phyloP scores from a whole-genome alignment of 2,797 vertebrate genomes.

The Salmo trutta region DNA sequence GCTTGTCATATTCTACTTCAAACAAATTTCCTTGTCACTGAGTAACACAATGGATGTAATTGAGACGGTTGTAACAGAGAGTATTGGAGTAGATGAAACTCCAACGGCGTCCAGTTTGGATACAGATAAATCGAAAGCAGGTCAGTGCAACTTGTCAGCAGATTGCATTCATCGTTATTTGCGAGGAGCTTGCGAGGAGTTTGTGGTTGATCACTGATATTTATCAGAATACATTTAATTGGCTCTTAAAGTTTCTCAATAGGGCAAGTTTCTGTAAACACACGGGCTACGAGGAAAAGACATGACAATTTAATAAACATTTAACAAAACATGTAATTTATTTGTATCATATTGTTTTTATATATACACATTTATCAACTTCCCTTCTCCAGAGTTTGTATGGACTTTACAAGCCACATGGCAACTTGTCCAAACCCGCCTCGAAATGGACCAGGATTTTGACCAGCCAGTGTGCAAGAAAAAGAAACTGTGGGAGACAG shows the following conservation, averaged over 20 bases:
- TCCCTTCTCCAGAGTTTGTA: slow-evolving; percentile 68
- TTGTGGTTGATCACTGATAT: slow-evolving; percentile 1
- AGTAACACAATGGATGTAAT: slow-evolving; percentile 66
- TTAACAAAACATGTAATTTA: not conserved
- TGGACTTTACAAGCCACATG: slow-evolving; percentile 81
- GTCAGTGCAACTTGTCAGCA: slow-evolving; percentile 51
- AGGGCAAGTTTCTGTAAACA: not conserved
- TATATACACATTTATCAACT: not conserved
- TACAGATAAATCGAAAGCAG: slow-evolving; percentile 70
- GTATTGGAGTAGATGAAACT: slow-evolving; percentile 63
- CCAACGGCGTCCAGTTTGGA: slow-evolving; percentile 59
- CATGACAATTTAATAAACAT: not conserved
- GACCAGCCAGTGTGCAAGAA: slow-evolving; percentile 81
- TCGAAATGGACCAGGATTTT: slow-evolving; percentile 78
- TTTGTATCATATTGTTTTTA: not conserved
- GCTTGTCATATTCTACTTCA: slow-evolving; percentile 7
- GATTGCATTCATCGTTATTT: slow-evolving; percentile 39
- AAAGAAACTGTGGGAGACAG: slow-evolving; percentile 80
- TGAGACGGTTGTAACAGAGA: slow-evolving; percentile 69
- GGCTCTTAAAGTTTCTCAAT: not conserved
- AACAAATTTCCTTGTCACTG: slow-evolving; percentile 13
- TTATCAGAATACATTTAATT: not conserved
- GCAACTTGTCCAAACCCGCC: slow-evolving; percentile 73
- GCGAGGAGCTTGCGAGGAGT: slow-evolving; percentile 57
- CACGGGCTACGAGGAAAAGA: not conserved